Evolutionary conservation across 2,797 vertebrate genomes (phyloP), one percentile per base, ranked within the genome.

Genomic region (Tauraco hartlaubi): DNA sequence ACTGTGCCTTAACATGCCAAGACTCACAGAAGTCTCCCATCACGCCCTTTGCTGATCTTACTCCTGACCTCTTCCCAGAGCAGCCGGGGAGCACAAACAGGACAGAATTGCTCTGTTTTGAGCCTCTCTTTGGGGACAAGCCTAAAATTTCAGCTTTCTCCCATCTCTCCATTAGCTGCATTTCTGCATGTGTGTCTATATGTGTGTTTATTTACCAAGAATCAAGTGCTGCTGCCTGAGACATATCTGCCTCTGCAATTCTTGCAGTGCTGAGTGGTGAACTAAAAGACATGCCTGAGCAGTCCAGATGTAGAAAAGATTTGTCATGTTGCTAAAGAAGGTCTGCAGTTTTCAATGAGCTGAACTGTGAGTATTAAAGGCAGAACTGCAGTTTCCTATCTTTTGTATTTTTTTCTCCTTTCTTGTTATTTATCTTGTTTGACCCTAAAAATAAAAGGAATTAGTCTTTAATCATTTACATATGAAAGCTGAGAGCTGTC

Each of bases 381-480:
- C 22, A 63, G 61, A 92, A 33, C n/a, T 58, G 41, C 41, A 59
- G 18, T 51, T 68, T 78, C 19, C 31, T 49, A 31, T 22, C 28
- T 74, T 73, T 12, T 17, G 28, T 41, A 1, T 25, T 35, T 51
- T 69, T 78, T 48, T n/a, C 33, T 46, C 26, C 11, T 9, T 59
- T 69, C 41, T 69, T 59, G 15, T 66, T 83, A 41, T 92, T 87
- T 84, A 31, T 84, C 23, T 69, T 90, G 26, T 71, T 69, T 84
- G 35, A 52, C 18, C n/a, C 39, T 84, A 76, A 79, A 71, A 67
- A 44, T 22, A 58, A 56, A 84, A 83, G 12, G 31, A 64, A 54
- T 54, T 67, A 39, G 31, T 55, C 48, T 80, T 88, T 72, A 80
- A 71, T 13, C 15, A 66, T 72, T 71, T 79, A 31, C 21, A 58